phyloP scores from a whole-genome alignment of 2,113 vertebrate species.

The Microcebus jonahi region DNA sequence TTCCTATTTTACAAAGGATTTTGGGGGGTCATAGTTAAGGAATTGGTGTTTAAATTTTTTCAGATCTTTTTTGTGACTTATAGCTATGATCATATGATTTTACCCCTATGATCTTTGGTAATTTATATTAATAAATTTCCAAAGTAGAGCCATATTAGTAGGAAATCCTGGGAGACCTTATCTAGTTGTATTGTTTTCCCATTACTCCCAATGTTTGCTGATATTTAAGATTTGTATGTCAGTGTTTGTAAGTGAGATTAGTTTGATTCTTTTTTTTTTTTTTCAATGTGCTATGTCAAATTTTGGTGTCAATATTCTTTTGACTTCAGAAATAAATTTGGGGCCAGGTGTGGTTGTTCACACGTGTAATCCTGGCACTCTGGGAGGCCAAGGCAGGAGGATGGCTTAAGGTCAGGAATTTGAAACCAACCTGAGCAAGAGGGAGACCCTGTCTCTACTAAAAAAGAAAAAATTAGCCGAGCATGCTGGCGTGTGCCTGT shows the following conservation, averaged over 20 bases:
- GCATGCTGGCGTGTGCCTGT: no score
- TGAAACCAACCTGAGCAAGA: no score
- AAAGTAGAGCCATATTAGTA: not conserved
- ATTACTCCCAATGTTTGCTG: not conserved
- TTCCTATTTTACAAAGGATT: not conserved
- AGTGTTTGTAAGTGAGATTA: not conserved
- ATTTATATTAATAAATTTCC: not conserved
- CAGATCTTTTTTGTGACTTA: not conserved
- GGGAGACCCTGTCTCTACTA: no score
- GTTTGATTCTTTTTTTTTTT: not conserved
- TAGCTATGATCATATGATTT: not conserved
- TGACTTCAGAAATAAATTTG: not conserved
- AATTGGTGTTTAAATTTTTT: not conserved
- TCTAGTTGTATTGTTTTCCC: not conserved
- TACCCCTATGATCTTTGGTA: not conserved
- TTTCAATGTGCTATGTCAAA: not conserved
- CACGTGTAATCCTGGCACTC: no score
- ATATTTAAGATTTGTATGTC: not conserved
- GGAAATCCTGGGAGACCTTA: not conserved
- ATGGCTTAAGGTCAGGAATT: no score
- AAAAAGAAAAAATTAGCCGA: no score
- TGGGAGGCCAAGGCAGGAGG: no score
- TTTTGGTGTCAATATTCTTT: not conserved
- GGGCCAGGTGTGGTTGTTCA: no score
- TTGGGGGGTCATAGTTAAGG: not conserved